Evolutionary conservation across 2,797 vertebrate genomes (phyloP).

Genomic region (Schizopygopsis malacanthus): DNA sequence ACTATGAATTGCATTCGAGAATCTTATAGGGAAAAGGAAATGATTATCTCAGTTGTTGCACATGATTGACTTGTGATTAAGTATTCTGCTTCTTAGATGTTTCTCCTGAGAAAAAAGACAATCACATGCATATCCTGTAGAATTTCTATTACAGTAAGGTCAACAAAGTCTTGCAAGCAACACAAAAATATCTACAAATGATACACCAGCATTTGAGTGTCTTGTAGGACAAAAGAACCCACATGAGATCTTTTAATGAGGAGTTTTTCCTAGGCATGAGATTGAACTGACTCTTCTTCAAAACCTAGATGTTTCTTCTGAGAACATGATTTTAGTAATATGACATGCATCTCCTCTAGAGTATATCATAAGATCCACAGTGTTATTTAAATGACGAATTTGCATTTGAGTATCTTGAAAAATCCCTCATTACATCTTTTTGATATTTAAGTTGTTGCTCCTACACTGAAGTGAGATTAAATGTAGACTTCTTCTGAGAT

Average conservation of each 20-base stretch:
- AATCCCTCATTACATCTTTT: neutral
- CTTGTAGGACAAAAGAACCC: neutral
- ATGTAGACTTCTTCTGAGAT: neutral
- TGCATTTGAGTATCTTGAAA: neutral
- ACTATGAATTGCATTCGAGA: neutral
- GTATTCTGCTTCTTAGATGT: neutral
- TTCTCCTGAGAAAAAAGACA: neutral
- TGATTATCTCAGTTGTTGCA: neutral
- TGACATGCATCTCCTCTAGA: neutral
- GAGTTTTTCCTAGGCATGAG: neutral
- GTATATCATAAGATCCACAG: neutral
- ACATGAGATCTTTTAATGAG: neutral
- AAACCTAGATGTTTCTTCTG: neutral
- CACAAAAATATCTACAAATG: neutral
- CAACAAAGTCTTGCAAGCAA: neutral
- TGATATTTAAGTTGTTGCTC: neutral
- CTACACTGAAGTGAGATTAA: neutral
- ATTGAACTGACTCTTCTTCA: neutral
- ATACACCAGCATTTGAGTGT: neutral
- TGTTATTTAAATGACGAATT: neutral
- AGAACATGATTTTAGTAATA: neutral
- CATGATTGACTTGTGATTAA: neutral
- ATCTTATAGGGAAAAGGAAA: neutral
- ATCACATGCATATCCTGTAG: neutral
- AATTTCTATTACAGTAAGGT: neutral